A percentile compares a stretch with the other conserved stretches of the same genome.
Evolutionary conservation across 1,140 invertebrate genomes (phyloP).

Genomic region (Bombus soroeensis): DNA sequence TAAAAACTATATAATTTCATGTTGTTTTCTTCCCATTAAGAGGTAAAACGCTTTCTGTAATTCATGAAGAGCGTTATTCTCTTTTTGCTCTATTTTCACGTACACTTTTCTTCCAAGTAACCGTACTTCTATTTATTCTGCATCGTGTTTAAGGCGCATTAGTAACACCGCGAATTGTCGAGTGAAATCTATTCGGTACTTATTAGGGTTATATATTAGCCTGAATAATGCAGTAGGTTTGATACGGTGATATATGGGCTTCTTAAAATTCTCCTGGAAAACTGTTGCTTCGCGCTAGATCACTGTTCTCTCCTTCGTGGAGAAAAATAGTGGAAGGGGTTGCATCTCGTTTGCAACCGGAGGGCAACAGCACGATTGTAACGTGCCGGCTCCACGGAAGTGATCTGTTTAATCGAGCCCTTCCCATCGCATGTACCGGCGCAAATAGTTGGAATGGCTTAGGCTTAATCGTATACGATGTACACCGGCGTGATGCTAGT

Average conservation of each 20-base stretch:
- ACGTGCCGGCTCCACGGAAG: slow-evolving; percentile 30
- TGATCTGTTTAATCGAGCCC: slow-evolving; percentile 68
- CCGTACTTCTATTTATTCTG: not conserved
- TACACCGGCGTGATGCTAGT: slow-evolving; percentile 21
- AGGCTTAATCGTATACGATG: slow-evolving; percentile 56
- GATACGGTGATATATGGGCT: slow-evolving; percentile 41
- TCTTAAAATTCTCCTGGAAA: slow-evolving; percentile 45
- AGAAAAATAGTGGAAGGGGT: slow-evolving; percentile 30
- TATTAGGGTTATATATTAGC: slow-evolving; percentile 42
- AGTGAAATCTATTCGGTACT: slow-evolving; percentile 24
- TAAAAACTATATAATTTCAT: too few relatives aligned
- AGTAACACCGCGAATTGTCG: not conserved
- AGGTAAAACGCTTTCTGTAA: not conserved
- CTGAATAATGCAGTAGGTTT: slow-evolving; percentile 53
- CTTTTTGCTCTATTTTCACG: too few relatives aligned
- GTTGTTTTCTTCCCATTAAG: not conserved
- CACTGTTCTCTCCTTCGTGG: not conserved
- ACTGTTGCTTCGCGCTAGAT: slow-evolving; percentile 37
- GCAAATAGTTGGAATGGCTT: slow-evolving; percentile 70
- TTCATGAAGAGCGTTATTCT: not conserved
- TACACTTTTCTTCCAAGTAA: too few relatives aligned
- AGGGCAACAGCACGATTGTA: slow-evolving; percentile 36
- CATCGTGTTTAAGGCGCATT: not conserved
- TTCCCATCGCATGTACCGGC: slow-evolving; percentile 62
- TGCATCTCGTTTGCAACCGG: slow-evolving; percentile 15